Base-by-base conservation (phyloP, 2,797 vertebrate genomes). In the Cynopterus sphinx region DNA sequence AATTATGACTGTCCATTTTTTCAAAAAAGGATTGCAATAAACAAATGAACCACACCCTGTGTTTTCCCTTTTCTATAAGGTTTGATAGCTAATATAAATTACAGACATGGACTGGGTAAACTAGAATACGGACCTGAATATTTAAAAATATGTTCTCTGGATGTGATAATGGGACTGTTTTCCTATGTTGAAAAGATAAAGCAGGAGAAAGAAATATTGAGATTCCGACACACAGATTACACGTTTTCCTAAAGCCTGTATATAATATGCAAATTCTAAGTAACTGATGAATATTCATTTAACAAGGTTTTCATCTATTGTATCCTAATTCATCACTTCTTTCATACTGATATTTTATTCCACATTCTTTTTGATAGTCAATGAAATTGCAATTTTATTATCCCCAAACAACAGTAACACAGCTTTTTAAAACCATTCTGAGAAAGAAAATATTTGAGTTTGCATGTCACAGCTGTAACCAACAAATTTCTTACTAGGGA, bases 401-500 rank as follows among this genome's bases (percentile, higher is more conserved):
- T 65, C 11, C 1, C n/a, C n/a, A 79, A 95, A 6, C 24, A 95
- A 61, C 16, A 96, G 43, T 96, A 84, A 71, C 97, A 96, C 88
- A 10, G 77, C 79, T 77, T 97, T 98, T 97, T 94, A 97, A 98
- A 98, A 55, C 36, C 68, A 93, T 97, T 94, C 43, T 97, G 93
- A 97, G 91, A 95, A 90, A 97, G 86, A 96, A 92, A 98, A 93
- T 97, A 97, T 98, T 98, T 98, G 79, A 96, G 94, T 98, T 98
- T 98, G 70, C 88, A 92, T 94, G 78, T 55, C 92, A 95, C 87
- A 97, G 96, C 94, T 97, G 93, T 96, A 97, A 97, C 96, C 96
- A 98, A 94, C 57, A 93, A 98, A 98, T 98, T 98, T 98, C 96
- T 98, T 97, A 95, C 97, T 78, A 97, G 97, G 94, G 96, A 98